Evolutionary conservation across 1,140 invertebrate genomes (phyloP).

Genomic region (Globodera ellingtonae): DNA sequence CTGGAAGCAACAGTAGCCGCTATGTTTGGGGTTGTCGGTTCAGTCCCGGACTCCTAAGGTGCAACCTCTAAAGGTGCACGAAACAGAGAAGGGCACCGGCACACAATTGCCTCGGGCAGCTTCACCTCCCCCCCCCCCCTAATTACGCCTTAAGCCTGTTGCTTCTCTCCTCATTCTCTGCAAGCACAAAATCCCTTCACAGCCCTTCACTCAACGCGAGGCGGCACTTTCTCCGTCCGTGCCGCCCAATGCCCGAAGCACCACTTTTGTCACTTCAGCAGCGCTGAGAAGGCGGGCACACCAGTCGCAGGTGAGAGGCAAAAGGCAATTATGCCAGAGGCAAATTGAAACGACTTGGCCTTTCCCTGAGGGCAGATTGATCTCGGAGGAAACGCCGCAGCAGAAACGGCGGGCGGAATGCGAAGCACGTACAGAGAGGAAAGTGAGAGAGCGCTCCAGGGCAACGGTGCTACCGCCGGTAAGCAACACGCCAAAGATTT

Average conservation of each 20-base stretch:
- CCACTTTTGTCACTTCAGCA: slow-evolving; percentile 28
- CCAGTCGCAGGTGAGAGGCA: slow-evolving; percentile 22
- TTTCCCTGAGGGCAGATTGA: slow-evolving; percentile 6
- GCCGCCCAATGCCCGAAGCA: slow-evolving; percentile 16
- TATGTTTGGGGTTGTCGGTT: no score
- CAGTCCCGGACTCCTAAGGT: no score
- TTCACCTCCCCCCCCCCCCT: neutral
- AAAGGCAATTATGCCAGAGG: neutral
- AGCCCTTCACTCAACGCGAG: slow-evolving; percentile 17
- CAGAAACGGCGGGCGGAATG: slow-evolving; percentile 3
- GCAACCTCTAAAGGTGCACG: no score
- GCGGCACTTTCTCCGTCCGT: neutral
- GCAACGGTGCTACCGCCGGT: neutral
- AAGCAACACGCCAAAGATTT: no score
- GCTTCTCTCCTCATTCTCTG: slow-evolving; percentile 3
- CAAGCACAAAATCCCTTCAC: neutral
- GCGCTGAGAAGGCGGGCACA: slow-evolving; percentile 28
- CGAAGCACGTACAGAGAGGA: slow-evolving; percentile 29
- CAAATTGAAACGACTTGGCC: neutral
- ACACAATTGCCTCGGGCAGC: neutral
- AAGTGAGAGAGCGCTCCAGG: slow-evolving; percentile 20
- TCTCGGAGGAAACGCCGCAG: neutral
- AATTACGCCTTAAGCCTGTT: neutral
- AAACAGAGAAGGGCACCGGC: no score
- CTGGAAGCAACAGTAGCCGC: neutral